These are phyloP conservation scores for Sprattus sprattus DNA, from an alignment of 2,113 vertebrate species.

Conservation along the genomic window DNA sequence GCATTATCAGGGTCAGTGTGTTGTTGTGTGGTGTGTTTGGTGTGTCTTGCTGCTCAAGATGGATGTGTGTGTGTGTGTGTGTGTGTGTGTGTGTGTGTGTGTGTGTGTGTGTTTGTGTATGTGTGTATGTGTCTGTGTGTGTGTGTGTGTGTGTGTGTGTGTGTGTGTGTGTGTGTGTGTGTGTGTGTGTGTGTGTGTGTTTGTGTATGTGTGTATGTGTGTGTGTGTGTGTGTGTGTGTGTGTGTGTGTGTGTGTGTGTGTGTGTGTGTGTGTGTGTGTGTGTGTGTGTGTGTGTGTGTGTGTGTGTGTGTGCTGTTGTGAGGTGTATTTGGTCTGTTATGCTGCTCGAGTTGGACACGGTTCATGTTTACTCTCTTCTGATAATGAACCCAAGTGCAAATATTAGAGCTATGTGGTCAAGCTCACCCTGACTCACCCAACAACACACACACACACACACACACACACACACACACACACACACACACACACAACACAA, in stretches of 20 bases:
- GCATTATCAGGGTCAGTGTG: neutral
- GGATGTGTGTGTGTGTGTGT: neutral
- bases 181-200: neutral
- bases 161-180: neutral
- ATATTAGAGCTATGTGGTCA: neutral
- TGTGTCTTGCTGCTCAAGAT: too few relatives aligned
- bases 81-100: too few relatives aligned
- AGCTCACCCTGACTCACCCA: neutral
- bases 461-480: too few relatives aligned
- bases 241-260: neutral
- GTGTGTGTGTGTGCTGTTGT: neutral
- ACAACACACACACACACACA: too few relatives aligned
- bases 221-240: neutral
- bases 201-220: too few relatives aligned
- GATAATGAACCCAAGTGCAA: conserved; percentile 2
- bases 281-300: neutral
- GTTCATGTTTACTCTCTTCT: neutral
- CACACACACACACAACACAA: too few relatives aligned
- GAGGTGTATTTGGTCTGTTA: neutral
- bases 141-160: neutral
- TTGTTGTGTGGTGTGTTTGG: neutral
- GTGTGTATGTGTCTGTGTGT: too few relatives aligned
- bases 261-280: neutral
- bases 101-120: neutral
- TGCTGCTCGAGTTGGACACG: neutral